Percentiles rank a stretch among this genome's conserved stretches.
phyloP scores from a whole-genome alignment of 2,797 vertebrate species.

The Lepilemur ruficaudatus region DNA sequence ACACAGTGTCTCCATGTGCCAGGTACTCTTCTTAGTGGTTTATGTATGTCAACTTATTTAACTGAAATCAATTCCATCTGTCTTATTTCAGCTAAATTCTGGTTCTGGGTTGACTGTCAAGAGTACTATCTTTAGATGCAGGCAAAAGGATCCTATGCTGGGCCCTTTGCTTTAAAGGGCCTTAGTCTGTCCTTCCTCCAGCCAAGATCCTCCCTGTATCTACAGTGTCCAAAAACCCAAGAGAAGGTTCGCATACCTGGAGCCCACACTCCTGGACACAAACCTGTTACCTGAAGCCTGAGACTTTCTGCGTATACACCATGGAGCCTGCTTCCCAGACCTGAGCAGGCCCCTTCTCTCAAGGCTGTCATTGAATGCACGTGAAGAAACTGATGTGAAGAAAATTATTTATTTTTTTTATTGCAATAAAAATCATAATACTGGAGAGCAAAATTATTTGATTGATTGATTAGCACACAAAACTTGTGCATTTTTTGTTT shows the following conservation, averaged over 20 bases:
- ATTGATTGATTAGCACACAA: background rate
- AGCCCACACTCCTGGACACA: background rate
- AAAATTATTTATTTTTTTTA: background rate
- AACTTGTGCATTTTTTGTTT: background rate
- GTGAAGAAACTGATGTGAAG: background rate
- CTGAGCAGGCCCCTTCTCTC: background rate
- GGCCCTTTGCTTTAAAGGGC: background rate
- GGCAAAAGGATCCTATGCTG: background rate
- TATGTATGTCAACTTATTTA: background rate
- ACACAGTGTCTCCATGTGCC: rapidly evolving
- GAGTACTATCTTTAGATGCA: background rate
- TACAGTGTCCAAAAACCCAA: background rate
- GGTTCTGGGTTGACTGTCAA: background rate
- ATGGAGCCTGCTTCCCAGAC: background rate
- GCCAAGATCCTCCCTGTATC: background rate
- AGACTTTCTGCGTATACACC: background rate
- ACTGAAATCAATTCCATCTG: background rate
- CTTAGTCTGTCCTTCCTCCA: background rate
- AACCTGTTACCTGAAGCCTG: background rate
- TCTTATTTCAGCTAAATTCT: background rate
- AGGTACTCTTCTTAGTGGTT: background rate
- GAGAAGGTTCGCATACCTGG: background rate
- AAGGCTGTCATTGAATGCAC: background rate
- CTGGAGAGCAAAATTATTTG: background rate
- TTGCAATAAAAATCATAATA: too few species aligned